Evolutionary conservation across 2,888 invertebrate genomes (phyloP).

Genomic region (Sarcophaga caerulescens): DNA sequence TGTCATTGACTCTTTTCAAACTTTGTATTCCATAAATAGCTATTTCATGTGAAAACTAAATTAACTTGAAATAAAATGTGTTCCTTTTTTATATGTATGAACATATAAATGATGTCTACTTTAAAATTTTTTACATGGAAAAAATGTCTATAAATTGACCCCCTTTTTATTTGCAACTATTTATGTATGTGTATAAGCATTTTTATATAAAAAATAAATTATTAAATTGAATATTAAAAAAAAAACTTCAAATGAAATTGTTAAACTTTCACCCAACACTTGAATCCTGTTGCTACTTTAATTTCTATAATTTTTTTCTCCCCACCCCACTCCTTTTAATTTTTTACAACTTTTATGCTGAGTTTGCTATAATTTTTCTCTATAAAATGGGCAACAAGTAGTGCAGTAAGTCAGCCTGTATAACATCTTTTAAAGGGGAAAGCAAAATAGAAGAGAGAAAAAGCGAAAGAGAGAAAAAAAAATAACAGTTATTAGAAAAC

Average conservation of each 20-base stretch:
- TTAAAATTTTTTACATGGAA: no score
- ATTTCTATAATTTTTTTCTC: not conserved
- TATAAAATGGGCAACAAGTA: conserved; percentile 62
- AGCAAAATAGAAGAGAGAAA: not conserved
- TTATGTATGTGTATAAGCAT: no score
- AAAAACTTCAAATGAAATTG: conserved; percentile 23
- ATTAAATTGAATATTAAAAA: not conserved
- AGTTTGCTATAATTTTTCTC: conserved; percentile 4
- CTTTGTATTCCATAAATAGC: no score
- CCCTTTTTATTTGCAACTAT: no score
- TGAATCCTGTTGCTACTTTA: conserved; percentile 28
- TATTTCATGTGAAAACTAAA: no score
- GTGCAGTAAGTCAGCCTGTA: conserved; percentile 36
- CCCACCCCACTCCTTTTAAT: not conserved
- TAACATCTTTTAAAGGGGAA: conserved; percentile 1
- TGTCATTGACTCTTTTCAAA: no score
- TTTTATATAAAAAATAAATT: not conserved
- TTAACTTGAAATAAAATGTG: no score
- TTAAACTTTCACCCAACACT: conserved; percentile 27
- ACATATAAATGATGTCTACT: no score
- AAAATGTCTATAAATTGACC: no score
- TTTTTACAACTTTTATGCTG: not conserved
- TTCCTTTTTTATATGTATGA: no score
- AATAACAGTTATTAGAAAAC: conserved; percentile 48
- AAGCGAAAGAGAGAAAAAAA: conserved; percentile 1